Evolutionary conservation across 2,113 vertebrate genomes (phyloP).

Genomic region (Eubucco bourcierii): DNA sequence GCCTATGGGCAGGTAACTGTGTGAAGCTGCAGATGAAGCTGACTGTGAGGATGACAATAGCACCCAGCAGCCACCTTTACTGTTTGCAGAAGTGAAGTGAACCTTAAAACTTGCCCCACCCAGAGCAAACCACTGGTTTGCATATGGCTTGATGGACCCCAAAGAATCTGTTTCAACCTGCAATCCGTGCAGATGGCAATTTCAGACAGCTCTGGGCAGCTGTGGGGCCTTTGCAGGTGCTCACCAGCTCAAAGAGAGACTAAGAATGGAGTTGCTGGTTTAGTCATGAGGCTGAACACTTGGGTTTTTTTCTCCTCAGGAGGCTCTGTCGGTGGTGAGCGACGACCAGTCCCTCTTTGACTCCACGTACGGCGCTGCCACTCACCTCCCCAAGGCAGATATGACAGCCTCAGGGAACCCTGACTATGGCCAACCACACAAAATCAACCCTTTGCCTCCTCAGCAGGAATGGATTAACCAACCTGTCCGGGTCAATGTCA

Average conservation of each 20-base stretch:
- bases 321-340: conserved; percentile 99
- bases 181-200: neutral
- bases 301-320: conserved; percentile 74
- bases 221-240: conserved; percentile 7
- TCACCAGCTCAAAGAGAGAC: conserved; percentile 26
- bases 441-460: conserved; percentile 93
- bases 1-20: neutral
- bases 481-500: conserved; percentile 90
- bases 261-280: neutral
- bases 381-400: conserved; percentile 94
- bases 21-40: neutral
- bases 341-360: conserved; percentile 99
- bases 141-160: neutral
- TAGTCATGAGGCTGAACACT: neutral
- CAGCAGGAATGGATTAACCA: conserved; percentile 98
- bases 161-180: neutral
- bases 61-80: neutral
- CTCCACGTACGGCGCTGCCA: conserved; percentile 89
- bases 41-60: accelerated
- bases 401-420: conserved; percentile 98
- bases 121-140: neutral
- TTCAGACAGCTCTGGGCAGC: neutral
- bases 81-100: neutral
- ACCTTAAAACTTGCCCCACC: neutral
- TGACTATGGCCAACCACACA: conserved; percentile 95